Evolutionary conservation across 2,797 vertebrate species (phyloP).

Genomic region (Schizothorax lantsangensis): DNA sequence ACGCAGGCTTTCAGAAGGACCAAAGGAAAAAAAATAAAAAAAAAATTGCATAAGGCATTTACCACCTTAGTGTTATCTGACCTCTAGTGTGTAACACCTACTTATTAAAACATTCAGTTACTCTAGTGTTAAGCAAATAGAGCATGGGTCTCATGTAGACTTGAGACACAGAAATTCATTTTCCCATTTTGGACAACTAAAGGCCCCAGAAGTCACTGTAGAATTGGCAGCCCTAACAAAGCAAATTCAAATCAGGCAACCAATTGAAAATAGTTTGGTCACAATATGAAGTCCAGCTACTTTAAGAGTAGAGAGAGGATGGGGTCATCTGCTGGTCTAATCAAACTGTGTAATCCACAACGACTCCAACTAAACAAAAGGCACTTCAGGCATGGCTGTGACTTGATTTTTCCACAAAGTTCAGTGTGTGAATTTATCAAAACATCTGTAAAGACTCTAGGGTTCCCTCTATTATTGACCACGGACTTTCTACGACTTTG

Average conservation of each 20-base stretch:
- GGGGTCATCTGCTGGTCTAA: conserved; percentile 21
- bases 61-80: background rate
- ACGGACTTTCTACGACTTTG: background rate
- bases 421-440: background rate
- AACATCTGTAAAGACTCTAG: conserved; percentile 12
- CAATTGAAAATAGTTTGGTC: background rate
- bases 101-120: conserved; percentile 34
- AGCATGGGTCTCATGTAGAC: background rate
- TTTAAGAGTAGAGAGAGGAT: conserved; percentile 7
- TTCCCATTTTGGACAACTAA: conserved; percentile 6
- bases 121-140: background rate
- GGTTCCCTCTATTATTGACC: background rate
- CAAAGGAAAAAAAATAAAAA: background rate
- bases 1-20: background rate
- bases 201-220: background rate
- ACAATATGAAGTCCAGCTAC: background rate
- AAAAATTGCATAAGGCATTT: background rate
- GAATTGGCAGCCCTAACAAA: conserved; percentile 6
- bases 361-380: conserved; percentile 12
- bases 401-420: conserved; percentile 35
- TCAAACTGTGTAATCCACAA: conserved; percentile 30
- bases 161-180: background rate
- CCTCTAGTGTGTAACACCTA: conserved; percentile 39
- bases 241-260: conserved; percentile 28
- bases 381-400: conserved; percentile 8